These are phyloP conservation scores for Coptodon bakossiorum DNA, from an alignment of 2,113 vertebrate species.

Conservation along the genomic window DNA sequence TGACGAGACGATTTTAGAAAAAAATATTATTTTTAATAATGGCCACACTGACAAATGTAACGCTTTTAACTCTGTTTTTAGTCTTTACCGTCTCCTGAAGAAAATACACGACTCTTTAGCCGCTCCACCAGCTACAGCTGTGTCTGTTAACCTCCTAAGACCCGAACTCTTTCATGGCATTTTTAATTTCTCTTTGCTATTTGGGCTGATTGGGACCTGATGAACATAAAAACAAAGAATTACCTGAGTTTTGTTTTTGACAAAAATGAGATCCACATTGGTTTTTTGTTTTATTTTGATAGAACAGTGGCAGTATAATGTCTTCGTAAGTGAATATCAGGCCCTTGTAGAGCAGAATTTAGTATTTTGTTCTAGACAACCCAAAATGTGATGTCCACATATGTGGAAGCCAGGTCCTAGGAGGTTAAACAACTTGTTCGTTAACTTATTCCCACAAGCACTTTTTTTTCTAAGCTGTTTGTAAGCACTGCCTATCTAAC, in stretches of 20 bases:
- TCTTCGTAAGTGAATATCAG: accelerated
- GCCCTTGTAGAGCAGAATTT: background rate
- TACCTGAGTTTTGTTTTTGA: background rate
- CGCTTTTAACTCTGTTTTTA: background rate
- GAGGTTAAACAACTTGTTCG: background rate
- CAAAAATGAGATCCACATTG: background rate
- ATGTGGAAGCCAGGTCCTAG: background rate
- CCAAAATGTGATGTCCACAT: background rate
- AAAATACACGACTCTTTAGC: background rate
- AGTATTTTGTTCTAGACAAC: background rate
- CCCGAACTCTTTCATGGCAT: accelerated
- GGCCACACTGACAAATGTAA: background rate
- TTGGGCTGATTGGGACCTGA: background rate
- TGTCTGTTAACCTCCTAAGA: background rate
- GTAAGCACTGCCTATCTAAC: accelerated
- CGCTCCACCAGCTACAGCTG: background rate
- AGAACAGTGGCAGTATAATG: accelerated
- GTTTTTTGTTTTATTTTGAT: background rate
- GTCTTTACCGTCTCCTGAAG: accelerated
- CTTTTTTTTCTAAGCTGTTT: accelerated
- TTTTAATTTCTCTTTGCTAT: background rate
- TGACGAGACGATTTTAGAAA: background rate
- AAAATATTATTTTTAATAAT: accelerated
- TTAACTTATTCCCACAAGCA: background rate
- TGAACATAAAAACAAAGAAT: background rate